Percentiles rank a stretch among this genome's conserved stretches.
These are phyloP conservation scores for Athalia circularis DNA, from an alignment of 2,888 invertebrate genomes.

Conservation along the genomic window DNA sequence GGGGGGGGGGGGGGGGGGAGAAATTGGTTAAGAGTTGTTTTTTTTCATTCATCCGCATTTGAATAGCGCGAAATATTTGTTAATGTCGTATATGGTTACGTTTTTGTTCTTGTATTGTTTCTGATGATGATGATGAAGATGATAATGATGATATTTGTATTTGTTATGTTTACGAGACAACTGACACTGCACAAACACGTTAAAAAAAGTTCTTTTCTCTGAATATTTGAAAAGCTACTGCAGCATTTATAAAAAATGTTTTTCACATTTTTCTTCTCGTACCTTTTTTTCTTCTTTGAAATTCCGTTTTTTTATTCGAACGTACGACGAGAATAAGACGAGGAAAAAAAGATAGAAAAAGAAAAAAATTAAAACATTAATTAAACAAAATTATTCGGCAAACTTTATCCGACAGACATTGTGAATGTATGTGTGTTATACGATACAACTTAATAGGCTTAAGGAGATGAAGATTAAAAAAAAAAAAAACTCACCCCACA, in stretches of 20 bases:
- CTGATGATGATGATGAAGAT: conserved; percentile 29
- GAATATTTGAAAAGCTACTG: background rate
- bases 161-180: conserved; percentile 66
- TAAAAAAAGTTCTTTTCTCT: too few relatives aligned
- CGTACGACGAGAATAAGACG: conserved; percentile 47
- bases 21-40: conserved; percentile 38
- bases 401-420: conserved; percentile 60
- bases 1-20: background rate
- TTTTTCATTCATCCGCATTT: conserved; percentile 42
- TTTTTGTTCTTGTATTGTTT: conserved; percentile 70
- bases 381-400: conserved; percentile 55
- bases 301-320: too few relatives aligned
- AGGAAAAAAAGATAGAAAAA: conserved; percentile 52
- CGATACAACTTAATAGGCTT: conserved; percentile 57
- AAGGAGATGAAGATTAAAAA: conserved; percentile 51
- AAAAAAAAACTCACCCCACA: conserved; percentile 61
- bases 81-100: conserved; percentile 68
- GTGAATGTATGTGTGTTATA: conserved; percentile 70
- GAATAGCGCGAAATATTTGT: conserved; percentile 57
- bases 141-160: conserved; percentile 50
- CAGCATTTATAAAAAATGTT: conserved; percentile 12
- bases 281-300: too few relatives aligned
- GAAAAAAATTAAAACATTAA: conserved; percentile 51
- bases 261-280: conserved; percentile 26
- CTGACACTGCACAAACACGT: conserved; percentile 19